phyloP scores from a whole-genome alignment of 2,113 vertebrate species.

The Gadus macrocephalus region DNA sequence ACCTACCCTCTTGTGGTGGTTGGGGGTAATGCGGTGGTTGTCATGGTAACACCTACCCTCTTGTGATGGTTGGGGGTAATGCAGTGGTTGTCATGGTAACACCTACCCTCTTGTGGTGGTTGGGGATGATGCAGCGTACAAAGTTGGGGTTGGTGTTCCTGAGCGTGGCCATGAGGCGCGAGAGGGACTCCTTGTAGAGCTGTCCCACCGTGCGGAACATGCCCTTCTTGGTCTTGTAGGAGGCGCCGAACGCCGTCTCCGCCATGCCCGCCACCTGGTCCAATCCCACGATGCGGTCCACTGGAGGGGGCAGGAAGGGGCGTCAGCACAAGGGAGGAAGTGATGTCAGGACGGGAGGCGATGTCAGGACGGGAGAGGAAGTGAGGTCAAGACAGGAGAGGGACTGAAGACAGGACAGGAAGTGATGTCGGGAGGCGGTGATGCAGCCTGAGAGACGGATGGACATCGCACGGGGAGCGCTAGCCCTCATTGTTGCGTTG shows the following conservation, averaged over 20 bases:
- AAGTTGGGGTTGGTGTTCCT: constrained; percentile 99
- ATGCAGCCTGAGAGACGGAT: too few relatives aligned
- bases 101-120: constrained; percentile 95
- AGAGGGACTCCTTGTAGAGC: constrained; percentile 95
- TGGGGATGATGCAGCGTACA: constrained; percentile 97
- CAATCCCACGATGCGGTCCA: constrained; percentile 95
- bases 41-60: too few relatives aligned
- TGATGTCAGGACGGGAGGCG: neutral
- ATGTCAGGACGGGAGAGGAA: neutral
- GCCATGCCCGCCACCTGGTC: constrained; percentile 75
- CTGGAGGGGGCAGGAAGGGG: constrained; percentile 57
- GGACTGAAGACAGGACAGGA: neutral
- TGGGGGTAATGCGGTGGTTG: neutral
- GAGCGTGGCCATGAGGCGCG: constrained; percentile 95
- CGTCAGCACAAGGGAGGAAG: neutral
- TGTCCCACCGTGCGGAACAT: constrained; percentile 98
- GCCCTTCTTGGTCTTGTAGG: constrained; percentile 95
- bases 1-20: too few relatives aligned
- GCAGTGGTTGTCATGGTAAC: neutral
- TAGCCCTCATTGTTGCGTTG: too few relatives aligned
- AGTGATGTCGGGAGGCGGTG: too few relatives aligned
- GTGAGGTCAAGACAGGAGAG: too few relatives aligned
- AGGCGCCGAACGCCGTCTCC: constrained; percentile 83
- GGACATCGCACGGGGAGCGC: too few relatives aligned
- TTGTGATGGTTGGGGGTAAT: neutral